phyloP scores from a whole-genome alignment of 2,113 vertebrate genomes.

The Proteles cristata region DNA sequence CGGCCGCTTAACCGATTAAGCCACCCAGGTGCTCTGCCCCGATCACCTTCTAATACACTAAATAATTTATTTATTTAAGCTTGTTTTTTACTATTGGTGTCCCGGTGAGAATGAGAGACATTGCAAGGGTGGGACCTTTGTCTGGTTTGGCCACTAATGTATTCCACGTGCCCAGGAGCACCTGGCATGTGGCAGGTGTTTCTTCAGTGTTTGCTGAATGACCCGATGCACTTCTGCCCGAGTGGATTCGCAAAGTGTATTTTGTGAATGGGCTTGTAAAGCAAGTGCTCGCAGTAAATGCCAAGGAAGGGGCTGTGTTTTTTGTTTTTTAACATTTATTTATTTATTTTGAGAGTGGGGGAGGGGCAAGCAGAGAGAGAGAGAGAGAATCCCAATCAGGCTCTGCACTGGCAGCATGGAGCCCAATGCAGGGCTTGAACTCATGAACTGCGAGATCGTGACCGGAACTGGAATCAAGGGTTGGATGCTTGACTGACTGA shows the following conservation, averaged over 20 bases:
- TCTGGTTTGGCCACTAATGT: background rate
- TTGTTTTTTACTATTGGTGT: background rate
- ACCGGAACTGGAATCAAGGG: too few relatives aligned
- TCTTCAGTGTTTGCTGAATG: accelerated
- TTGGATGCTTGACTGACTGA: too few relatives aligned
- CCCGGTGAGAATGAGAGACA: background rate
- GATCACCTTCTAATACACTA: background rate
- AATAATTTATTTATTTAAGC: background rate
- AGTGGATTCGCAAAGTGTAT: background rate
- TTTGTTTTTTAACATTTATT: too few relatives aligned
- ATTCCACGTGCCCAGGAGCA: background rate
- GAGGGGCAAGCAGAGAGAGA: too few relatives aligned
- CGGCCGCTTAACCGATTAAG: too few relatives aligned
- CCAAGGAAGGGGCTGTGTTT: background rate
- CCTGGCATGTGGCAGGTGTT: background rate
- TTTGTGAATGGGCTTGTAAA: background rate
- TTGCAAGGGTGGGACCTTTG: background rate
- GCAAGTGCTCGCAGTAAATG: background rate
- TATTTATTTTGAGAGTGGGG: too few relatives aligned
- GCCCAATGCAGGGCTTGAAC: too few relatives aligned
- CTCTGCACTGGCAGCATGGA: too few relatives aligned
- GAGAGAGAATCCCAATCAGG: too few relatives aligned
- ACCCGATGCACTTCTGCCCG: background rate
- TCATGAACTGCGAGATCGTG: too few relatives aligned
- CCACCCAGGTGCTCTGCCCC: too few relatives aligned